phyloP scores from a whole-genome alignment of 2,888 invertebrate genomes.

The Melolontha melolontha region DNA sequence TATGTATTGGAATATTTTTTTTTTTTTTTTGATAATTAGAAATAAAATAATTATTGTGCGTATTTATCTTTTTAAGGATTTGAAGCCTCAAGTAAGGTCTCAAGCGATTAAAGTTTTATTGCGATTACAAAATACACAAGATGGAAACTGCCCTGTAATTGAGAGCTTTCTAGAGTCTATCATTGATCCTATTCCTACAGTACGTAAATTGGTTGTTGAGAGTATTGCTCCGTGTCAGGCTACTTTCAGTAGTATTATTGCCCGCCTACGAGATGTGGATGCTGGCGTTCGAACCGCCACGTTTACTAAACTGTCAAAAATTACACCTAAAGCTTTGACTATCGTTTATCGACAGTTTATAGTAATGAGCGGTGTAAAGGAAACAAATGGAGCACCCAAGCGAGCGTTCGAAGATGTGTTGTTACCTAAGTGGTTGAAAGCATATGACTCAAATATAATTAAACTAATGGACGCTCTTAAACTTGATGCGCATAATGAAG shows the following conservation, averaged over 20 bases:
- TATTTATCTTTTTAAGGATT: constrained; percentile 73
- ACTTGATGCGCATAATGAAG: constrained; percentile 75
- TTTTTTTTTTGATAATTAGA: too few species aligned
- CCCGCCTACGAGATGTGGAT: constrained; percentile 81
- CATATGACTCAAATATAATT: constrained; percentile 78
- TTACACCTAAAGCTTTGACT: constrained; percentile 65
- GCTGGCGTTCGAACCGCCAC: constrained; percentile 78
- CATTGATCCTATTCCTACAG: constrained; percentile 76
- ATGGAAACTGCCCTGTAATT: constrained; percentile 81
- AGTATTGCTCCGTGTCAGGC: constrained; percentile 79
- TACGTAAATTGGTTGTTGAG: constrained; percentile 74
- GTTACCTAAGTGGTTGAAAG: constrained; percentile 81
- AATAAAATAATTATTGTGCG: too few species aligned
- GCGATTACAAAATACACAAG: constrained; percentile 82
- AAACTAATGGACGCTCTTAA: constrained; percentile 81
- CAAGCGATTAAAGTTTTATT: constrained; percentile 84
- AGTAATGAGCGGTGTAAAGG: constrained; percentile 69
- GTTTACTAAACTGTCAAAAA: constrained; percentile 58
- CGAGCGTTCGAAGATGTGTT: constrained; percentile 67
- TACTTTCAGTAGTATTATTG: constrained; percentile 78
- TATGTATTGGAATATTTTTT: too few species aligned
- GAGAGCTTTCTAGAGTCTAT: constrained; percentile 78
- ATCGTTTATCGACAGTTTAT: constrained; percentile 70
- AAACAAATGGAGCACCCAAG: constrained; percentile 63
- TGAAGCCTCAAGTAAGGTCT: constrained; percentile 79